Base-by-base conservation (phyloP, 2,888 invertebrate genomes). In the Scaptodrosophila latifasciaeformis region DNA sequence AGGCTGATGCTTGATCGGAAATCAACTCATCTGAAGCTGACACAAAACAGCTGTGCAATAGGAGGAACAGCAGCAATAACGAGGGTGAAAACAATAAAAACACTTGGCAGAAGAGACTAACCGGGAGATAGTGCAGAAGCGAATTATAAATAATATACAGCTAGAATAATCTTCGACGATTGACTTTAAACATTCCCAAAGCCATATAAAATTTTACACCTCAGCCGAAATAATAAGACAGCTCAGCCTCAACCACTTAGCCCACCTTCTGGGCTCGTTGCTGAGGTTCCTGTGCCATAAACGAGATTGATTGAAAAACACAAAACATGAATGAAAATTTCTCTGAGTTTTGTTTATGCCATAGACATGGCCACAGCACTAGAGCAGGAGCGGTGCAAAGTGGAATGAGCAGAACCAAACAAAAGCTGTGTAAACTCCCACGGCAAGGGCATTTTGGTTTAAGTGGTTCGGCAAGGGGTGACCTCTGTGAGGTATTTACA, bases 381-480 rank as follows among this genome's bases (percentile, higher is more conserved):
- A n/a, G n/a, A 31, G 31, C 24, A 39, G 30, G 29, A 39, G 12
- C 30, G 18, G 39, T n/a, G n/a, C n/a, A n/a, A n/a, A n/a, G n/a
- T n/a, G n/a, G n/a, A n/a, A n/a, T n/a, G n/a, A n/a, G n/a, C 10
- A 27, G 29, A 27, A 40, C 5, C 37, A 21, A 13, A 10, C 61
- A 49, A 80, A 74, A 77, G 80, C 72, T 74, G 72, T 72, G 79
- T 48, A 79, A 79, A 69, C 72, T 79, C 72, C 65, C 72, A 80
- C 75, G 77, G 31, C 12, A 9, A 49, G 19, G 40, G 30, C 15
- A 15, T 15, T 2, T 10, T 27, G 39, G 15, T 10, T 18, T 12
- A 19, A 35, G 39, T 5, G 34, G 19, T 10, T 2, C 7, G 6
- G 42, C n/a, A n/a, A 10, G 31, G 31, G 13, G 30, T 17, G 29